These are phyloP conservation scores for Melieria omissa DNA, from an alignment of 2,888 invertebrate genomes.

Conservation along the genomic window DNA sequence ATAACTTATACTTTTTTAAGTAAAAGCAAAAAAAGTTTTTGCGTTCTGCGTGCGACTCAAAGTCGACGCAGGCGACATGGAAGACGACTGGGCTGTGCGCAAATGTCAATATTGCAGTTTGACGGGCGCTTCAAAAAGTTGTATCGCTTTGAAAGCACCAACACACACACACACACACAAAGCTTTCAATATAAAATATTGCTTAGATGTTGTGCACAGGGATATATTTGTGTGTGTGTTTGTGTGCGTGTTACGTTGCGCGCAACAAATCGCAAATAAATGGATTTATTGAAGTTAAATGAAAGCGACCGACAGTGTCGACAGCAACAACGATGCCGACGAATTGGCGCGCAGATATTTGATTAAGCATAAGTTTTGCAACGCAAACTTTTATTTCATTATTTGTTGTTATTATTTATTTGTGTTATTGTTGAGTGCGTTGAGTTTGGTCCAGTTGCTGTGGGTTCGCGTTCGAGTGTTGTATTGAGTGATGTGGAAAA, in stretches of 20 bases:
- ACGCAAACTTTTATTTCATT: neutral
- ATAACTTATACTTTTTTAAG: neutral
- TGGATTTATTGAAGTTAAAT: slow-evolving; percentile 32
- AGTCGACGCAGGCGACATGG: neutral
- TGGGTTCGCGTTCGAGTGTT: slow-evolving; percentile 1
- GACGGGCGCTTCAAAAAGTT: neutral
- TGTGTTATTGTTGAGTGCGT: neutral
- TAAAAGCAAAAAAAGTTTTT: neutral
- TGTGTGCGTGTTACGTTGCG: neutral
- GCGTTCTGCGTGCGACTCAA: neutral
- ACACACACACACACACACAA: neutral
- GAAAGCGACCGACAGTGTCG: slow-evolving; percentile 7
- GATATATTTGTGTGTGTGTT: neutral
- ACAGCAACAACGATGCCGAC: too few relatives aligned
- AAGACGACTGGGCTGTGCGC: neutral
- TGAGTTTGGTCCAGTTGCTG: slow-evolving; percentile 7
- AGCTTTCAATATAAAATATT: too few relatives aligned
- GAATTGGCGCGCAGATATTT: slow-evolving; percentile 15
- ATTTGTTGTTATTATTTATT: too few relatives aligned
- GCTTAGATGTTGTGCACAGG: neutral
- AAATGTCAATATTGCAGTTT: slow-evolving; percentile 26
- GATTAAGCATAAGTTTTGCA: slow-evolving; percentile 28
- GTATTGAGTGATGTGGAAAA: slow-evolving; percentile 21
- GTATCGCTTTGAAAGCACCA: slow-evolving; percentile 6
- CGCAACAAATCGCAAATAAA: slow-evolving; percentile 30